Conservation (phyloP, 2,797 vertebrate species). For the Rachycentron canadum region DNA sequence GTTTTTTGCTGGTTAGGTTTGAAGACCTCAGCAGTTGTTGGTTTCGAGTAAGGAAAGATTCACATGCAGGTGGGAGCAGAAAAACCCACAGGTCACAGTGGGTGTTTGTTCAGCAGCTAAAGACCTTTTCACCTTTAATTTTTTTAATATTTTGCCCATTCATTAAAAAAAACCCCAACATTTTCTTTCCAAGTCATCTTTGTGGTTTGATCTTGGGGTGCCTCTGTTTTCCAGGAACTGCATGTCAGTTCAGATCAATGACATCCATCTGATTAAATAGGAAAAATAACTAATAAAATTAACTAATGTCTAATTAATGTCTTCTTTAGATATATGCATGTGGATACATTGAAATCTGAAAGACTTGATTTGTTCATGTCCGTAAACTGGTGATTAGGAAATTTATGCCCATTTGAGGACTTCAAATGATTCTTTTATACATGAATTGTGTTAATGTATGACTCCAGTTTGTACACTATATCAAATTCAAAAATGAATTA, state of each 20-base stretch:
- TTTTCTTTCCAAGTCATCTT: not conserved
- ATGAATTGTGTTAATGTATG: not conserved
- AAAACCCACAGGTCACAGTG: not conserved
- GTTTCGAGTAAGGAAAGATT: constrained; percentile 3
- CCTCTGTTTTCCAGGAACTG: not conserved
- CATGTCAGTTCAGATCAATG: constrained; percentile 2
- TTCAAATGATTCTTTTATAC: constrained; percentile 3
- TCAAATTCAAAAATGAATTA: not conserved
- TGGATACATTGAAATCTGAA: not conserved
- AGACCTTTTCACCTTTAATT: not conserved
- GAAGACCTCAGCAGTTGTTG: not conserved
- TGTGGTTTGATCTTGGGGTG: not conserved
- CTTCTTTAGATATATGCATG: not conserved
- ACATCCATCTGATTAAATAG: not conserved
- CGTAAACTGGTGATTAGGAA: not conserved
- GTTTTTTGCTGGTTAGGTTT: not conserved
- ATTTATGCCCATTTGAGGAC: not conserved
- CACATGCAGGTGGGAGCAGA: not conserved
- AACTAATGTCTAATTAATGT: too few species aligned
- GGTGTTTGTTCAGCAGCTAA: constrained; percentile 19
- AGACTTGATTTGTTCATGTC: not conserved
- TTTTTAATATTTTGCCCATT: not conserved
- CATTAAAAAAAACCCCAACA: not conserved
- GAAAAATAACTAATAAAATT: not conserved
- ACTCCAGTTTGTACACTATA: not conserved